Base-by-base conservation (phyloP, 2,113 vertebrate species). In the Anoura caudifer region DNA sequence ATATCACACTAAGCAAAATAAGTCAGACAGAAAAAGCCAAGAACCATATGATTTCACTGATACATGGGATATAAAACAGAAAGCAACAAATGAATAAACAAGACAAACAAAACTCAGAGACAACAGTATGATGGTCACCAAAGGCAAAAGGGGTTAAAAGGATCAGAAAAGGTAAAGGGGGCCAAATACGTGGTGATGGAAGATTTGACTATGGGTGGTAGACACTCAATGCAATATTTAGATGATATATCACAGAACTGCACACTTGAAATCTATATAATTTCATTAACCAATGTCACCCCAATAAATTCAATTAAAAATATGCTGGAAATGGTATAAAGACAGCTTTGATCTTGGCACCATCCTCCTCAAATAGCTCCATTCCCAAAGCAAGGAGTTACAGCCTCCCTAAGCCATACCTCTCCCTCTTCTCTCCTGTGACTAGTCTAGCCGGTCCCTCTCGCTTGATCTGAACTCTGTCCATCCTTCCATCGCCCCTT, bases 381-480 rank as follows among this genome's bases (percentile, higher is more conserved):
- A 94, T n/a, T 91, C 19, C 31, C 24, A 70, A 61, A 87, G 5
- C n/a, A 88, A 76, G 7, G 2, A 24, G 20, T 56, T 54, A 36
- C 6, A 41, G 38, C 56, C 52, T 33, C 16, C 9, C n/a, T 36
- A 50, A 56, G 4, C n/a, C 33, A 36, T 6, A 28, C 12, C 22
- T 47, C 38, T 31, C 12, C 7, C 8, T 70, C 47, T 65, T 7
- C 0, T 20, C 20, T 28, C 7, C 11, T 24, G 28, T 0, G 2
- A 43, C 24, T 2, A 2, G 56, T 26, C 9, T 41, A 33, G 33
- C 16, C n/a, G 45, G 12, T 13, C 28, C 11, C 9, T 81, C 38
- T 73, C 2, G 2, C 10, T 2, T 7, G 54, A 54, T 24, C 5
- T n/a, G 14, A 26, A 61, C 16, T 54, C 36, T 43, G 56, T 28